Conservation (phyloP, 2,888 invertebrate species). For the Tromatobia lineatoria region DNA sequence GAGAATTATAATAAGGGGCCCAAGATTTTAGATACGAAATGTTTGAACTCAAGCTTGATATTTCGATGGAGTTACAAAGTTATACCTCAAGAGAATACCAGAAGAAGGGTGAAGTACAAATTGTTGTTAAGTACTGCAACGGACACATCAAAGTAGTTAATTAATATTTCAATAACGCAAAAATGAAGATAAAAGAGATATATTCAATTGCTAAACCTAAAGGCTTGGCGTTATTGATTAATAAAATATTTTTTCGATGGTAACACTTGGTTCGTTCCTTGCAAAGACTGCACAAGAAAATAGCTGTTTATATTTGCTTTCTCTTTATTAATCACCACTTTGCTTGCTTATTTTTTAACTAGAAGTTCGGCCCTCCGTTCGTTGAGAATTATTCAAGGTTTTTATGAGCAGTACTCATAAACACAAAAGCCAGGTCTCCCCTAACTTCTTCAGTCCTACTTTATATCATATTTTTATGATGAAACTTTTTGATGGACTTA, state of each 20-base stretch:
- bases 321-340: background rate
- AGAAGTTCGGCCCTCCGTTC: background rate
- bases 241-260: conserved; percentile 9
- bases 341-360: background rate
- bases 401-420: background rate
- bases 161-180: background rate
- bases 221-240: conserved; percentile 11
- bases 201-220: conserved; percentile 2
- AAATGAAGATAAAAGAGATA: background rate
- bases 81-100: background rate
- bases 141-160: background rate
- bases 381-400: conserved; percentile 12
- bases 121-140: background rate
- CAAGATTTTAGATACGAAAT: background rate
- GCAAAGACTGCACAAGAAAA: background rate
- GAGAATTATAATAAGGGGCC: background rate
- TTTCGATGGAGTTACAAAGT: background rate
- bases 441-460: background rate
- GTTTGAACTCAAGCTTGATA: background rate
- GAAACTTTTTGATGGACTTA: conserved; percentile 1
- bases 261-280: background rate
- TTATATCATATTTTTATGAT: background rate
- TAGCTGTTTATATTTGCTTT: background rate
- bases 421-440: background rate
- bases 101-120: background rate